These are phyloP conservation scores for Sebastes nivosus DNA, from an alignment of 2,797 vertebrate genomes.

Conservation along the genomic window DNA sequence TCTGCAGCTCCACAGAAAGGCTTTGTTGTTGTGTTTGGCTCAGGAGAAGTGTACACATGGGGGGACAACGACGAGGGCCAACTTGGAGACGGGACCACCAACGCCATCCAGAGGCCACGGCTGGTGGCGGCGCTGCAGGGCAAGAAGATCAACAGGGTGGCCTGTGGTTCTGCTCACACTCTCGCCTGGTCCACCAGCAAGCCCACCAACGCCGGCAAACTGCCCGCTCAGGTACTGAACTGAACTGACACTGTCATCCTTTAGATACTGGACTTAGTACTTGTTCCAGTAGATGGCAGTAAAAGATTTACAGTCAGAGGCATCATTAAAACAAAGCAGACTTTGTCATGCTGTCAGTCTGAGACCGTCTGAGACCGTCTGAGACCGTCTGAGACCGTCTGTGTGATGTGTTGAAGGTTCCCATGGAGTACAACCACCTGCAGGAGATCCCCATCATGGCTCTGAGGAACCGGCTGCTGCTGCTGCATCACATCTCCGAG, in stretches of 20 bases:
- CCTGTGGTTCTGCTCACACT: conserved; percentile 97
- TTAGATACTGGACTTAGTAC: too few species aligned
- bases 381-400: background rate
- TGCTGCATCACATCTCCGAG: conserved; percentile 97
- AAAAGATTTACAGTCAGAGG: background rate
- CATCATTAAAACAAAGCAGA: background rate
- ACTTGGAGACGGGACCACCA: conserved; percentile 97
- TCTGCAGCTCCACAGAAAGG: conserved; percentile 10
- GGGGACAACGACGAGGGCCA: conserved; percentile 99
- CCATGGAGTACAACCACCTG: conserved; percentile 99
- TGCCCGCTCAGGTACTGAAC: conserved; percentile 90
- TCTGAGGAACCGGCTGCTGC: conserved; percentile 92
- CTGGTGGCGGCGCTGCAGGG: conserved; percentile 96
- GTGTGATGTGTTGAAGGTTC: conserved; percentile 83
- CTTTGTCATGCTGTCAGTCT: background rate
- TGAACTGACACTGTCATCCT: background rate
- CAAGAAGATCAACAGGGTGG: conserved; percentile 98
- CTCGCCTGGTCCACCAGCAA: conserved; percentile 99
- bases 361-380: background rate
- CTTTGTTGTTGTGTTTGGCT: conserved; percentile 44
- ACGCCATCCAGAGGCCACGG: conserved; percentile 97
- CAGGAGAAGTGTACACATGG: conserved; percentile 99
- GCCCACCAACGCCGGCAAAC: conserved; percentile 96
- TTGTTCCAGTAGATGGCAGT: conserved; percentile 62
- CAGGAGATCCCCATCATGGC: conserved; percentile 94